Conservation (phyloP, 2,888 invertebrate genomes). For the Invenusta paracnida region DNA sequence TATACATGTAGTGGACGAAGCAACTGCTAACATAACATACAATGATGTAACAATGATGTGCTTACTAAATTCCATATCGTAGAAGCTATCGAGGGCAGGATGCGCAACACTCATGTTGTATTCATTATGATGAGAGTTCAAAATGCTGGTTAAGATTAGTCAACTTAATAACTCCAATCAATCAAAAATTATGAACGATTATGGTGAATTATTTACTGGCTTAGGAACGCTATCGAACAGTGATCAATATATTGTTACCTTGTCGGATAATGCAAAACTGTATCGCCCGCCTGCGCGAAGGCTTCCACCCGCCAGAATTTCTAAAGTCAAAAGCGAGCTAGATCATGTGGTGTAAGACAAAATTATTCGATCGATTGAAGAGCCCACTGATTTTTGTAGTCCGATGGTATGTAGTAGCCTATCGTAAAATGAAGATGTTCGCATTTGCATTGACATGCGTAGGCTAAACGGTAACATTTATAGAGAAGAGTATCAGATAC, state of each 20-base stretch:
- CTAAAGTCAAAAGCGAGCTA: background rate
- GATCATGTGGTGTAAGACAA: background rate
- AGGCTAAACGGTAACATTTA: background rate
- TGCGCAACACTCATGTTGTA: too few species aligned
- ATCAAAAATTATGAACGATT: background rate
- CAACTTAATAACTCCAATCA: too few species aligned
- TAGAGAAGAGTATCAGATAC: background rate
- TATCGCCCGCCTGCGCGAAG: background rate
- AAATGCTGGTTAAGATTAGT: too few species aligned
- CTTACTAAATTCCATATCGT: background rate
- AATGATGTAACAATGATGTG: background rate
- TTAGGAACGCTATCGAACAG: background rate
- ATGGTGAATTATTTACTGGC: background rate
- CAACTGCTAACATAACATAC: background rate
- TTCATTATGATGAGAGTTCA: too few species aligned
- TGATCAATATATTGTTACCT: background rate
- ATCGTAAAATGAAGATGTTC: background rate
- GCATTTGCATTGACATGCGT: constrained; percentile 9
- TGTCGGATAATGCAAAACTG: background rate
- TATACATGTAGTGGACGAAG: background rate
- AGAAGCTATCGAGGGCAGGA: background rate
- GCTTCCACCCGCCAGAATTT: background rate
- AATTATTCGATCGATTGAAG: background rate
- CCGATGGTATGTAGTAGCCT: too few species aligned
- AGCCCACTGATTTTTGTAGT: background rate